Evolutionary conservation across 2,888 invertebrate species (phyloP).

Genomic region (Eupeodes luniger): DNA sequence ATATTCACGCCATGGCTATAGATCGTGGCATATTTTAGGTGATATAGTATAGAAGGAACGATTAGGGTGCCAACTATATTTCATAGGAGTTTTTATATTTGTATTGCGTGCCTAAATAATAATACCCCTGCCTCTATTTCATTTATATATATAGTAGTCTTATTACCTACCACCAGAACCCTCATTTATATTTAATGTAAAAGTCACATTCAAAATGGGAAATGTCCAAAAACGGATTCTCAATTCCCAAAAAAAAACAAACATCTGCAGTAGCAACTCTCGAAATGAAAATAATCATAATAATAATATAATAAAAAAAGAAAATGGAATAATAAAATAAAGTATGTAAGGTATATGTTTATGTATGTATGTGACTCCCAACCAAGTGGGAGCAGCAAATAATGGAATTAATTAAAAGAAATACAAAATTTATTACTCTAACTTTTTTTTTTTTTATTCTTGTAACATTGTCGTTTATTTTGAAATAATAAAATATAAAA

Average conservation of each 20-base stretch:
- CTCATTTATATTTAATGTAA: slow-evolving; percentile 59
- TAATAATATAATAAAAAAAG: slow-evolving; percentile 28
- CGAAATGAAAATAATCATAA: slow-evolving; percentile 13
- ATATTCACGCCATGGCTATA: slow-evolving; percentile 27
- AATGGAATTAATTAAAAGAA: slow-evolving; percentile 74
- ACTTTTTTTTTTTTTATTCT: slow-evolving; percentile 12
- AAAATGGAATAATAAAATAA: slow-evolving; percentile 42
- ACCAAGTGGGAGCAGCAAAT: slow-evolving; percentile 42
- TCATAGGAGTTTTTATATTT: slow-evolving; percentile 29
- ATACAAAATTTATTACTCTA: slow-evolving; percentile 61
- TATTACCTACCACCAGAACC: not conserved
- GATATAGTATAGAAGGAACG: slow-evolving; percentile 24
- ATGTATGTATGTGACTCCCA: not conserved
- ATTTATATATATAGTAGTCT: not conserved
- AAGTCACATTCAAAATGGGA: slow-evolving; percentile 75
- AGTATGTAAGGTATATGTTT: not conserved
- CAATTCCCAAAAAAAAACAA: slow-evolving; percentile 45
- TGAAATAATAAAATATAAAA: not conserved
- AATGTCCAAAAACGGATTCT: slow-evolving; percentile 70
- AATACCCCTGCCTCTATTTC: not conserved
- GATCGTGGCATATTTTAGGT: slow-evolving; percentile 40
- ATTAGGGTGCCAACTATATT: slow-evolving; percentile 72
- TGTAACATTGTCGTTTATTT: not conserved
- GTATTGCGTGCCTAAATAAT: slow-evolving; percentile 61
- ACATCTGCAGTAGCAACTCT: slow-evolving; percentile 69